Conservation (phyloP, 2,888 invertebrate genomes). For the Coronaproctus castanopsis region DNA sequence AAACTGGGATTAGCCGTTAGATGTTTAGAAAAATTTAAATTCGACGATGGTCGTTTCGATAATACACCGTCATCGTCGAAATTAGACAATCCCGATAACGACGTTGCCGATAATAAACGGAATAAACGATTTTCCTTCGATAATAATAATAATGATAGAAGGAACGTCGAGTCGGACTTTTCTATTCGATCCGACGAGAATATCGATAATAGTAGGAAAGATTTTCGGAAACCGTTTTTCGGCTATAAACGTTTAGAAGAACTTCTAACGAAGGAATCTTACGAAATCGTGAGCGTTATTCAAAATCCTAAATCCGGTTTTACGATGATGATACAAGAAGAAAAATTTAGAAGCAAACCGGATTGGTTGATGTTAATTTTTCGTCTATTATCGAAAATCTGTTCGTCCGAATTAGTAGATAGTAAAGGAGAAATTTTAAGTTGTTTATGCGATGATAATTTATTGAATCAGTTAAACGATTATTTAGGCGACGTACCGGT, state of each 20-base stretch:
- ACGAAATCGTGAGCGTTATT: slow-evolving; percentile 11
- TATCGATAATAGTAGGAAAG: too few species aligned
- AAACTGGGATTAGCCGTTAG: too few species aligned
- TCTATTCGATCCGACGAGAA: too few species aligned
- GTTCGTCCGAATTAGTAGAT: slow-evolving; percentile 8
- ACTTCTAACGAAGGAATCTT: slow-evolving; percentile 3
- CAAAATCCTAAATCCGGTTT: slow-evolving; percentile 3
- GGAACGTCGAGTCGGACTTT: too few species aligned
- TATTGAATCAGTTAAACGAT: slow-evolving; percentile 6
- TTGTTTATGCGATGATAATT: slow-evolving; percentile 2
- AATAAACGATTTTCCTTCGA: too few species aligned
- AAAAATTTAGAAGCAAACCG: background rate
- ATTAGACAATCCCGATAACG: too few species aligned
- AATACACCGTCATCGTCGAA: too few species aligned
- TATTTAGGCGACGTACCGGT: slow-evolving; percentile 14
- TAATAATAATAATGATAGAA: too few species aligned
- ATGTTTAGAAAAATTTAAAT: too few species aligned
- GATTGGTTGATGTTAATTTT: slow-evolving; percentile 13
- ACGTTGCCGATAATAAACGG: too few species aligned
- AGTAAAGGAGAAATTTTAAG: slow-evolving; percentile 3
- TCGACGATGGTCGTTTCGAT: too few species aligned
- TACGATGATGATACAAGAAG: slow-evolving; percentile 5
- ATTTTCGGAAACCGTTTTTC: too few species aligned
- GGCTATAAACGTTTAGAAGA: slow-evolving; percentile 6
- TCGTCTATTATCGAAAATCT: slow-evolving; percentile 10